Base-by-base conservation (phyloP, 2,888 invertebrate genomes). In the Thymelicus lineola region DNA sequence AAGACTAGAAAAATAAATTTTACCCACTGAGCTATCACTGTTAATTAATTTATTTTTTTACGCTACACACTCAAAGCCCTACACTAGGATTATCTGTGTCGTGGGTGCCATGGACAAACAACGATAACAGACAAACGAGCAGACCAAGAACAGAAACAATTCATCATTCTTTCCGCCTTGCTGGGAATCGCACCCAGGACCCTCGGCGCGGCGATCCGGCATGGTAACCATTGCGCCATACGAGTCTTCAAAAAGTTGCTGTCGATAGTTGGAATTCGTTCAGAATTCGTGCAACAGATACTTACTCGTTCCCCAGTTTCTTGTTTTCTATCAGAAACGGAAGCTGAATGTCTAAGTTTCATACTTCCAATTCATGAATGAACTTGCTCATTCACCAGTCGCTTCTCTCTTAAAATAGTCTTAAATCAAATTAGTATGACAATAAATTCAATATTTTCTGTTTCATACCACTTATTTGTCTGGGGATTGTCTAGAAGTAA, bases 271-370 rank as follows among this genome's bases (percentile, higher is more conserved):
- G 46, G 17, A 50, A 17, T 50, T 50, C 50, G 17, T 50, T 17
- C 17, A 50, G 9, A n/a, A 48, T 50, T 50, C 17, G 17, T 50
- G 50, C 50, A 50, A 50, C 50, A 50, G 50, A 50, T 50, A 20
- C 1, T 20, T 28, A 15, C 50, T 50, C 17, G 50, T 15, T 50
- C 17, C 9, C 7, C 15, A 17, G 50, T 50, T 50, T 50, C 50
- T 50, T 17, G 53, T 53, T 20, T 20, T 12, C 53, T 20, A 20
- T 53, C 53, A 50, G 48, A 9, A 53, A 5, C 20, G 20, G 53
- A 53, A 53, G 53, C 20, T 20, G 53, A 12, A n/a, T 48, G 53
- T 20, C 17, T 10, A 20, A 53, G 20, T 53, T 53, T 17, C 20
- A 53, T 20, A 53, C 7, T 53, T 20, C 10, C 5, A 17, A 12